Evolutionary conservation across 2,888 invertebrate genomes (phyloP).

Genomic region (Lacanobia wlatinum): DNA sequence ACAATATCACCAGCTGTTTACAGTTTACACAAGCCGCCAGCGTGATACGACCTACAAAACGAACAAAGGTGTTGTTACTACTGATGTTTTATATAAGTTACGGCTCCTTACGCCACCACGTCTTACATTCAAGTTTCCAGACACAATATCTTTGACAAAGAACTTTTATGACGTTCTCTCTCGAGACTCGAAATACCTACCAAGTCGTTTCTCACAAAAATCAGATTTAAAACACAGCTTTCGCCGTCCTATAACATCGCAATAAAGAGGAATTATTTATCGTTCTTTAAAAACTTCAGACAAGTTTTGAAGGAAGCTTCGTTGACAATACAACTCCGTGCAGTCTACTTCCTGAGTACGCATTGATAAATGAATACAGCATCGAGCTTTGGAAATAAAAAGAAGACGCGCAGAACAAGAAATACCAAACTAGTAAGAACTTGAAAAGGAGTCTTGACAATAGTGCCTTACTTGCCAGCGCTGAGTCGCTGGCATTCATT

Average conservation of each 20-base stretch:
- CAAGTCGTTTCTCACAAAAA: slow-evolving; percentile 30
- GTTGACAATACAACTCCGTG: slow-evolving; percentile 62
- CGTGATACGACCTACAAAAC: slow-evolving; percentile 26
- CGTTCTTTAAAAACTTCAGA: slow-evolving; percentile 49
- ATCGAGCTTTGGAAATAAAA: slow-evolving; percentile 64
- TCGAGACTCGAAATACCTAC: slow-evolving; percentile 25
- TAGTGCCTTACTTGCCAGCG: slow-evolving; percentile 60
- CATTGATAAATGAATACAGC: slow-evolving; percentile 71
- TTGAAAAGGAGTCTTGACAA: slow-evolving; percentile 67
- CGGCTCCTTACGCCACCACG: neutral
- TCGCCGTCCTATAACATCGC: slow-evolving; percentile 29
- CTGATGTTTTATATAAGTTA: slow-evolving; percentile 24
- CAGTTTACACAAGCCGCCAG: slow-evolving; percentile 37
- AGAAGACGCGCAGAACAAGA: slow-evolving; percentile 38
- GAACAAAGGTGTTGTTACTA: slow-evolving; percentile 29
- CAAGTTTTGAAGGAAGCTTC: slow-evolving; percentile 56
- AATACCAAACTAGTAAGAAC: slow-evolving; percentile 52
- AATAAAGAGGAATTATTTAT: slow-evolving; percentile 54
- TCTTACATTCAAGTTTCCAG: slow-evolving; percentile 20
- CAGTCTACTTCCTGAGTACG: slow-evolving; percentile 65
- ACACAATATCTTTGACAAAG: slow-evolving; percentile 38
- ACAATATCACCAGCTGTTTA: slow-evolving; percentile 40
- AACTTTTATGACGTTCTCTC: slow-evolving; percentile 35
- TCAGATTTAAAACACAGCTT: slow-evolving; percentile 40
- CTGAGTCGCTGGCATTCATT: slow-evolving; percentile 33